Evolutionary conservation across 2,113 vertebrate species (phyloP), one percentile per base, ranked within the genome.

Genomic region (Lepidothrix coronata): DNA sequence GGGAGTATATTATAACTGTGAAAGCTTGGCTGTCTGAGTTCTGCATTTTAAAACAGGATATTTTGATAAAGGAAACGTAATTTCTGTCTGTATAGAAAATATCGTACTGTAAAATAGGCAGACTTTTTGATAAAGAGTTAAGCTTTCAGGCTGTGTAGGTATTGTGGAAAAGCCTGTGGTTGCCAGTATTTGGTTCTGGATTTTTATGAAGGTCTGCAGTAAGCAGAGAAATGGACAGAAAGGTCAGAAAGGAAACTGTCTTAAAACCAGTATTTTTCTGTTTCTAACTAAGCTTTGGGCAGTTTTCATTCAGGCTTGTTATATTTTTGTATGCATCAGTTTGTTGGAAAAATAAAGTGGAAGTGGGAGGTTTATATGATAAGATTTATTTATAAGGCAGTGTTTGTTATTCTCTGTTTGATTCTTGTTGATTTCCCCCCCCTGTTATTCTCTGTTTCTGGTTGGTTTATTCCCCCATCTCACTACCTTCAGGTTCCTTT

Each of bases 391-490:
- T 68, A 52, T 46, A 7, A 10, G 16, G 25, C 46, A n/a, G 4
- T 41, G 35, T 84, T 95, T 10, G 4, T 72, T 87, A 12, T 11
- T 72, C 22, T 76, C 8, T 43, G 0, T 27, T 65, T 51, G 7
- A 70, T 87, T 74, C 7, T 43, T 68, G 14, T 3, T 35, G 27
- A 0, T 20, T 8, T 0, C 37, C 39, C 5, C 4, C 4, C 8
- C 21, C 21, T 5, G 3, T 51, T 58, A 4, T 48, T 83, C 14
- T 14, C 22, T 41, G 5, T 71, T 85, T 75, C 24, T 59, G 13
- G 2, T 20, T 71, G 39, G 0, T 9, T 39, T 61, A 19, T 33
- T 7, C 2, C 1, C 1, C 15, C 0, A 0, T 54, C 41, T 46
- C 23, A 27, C 5, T 52, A 9, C 5, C 2, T 85, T 87, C 8